A percentile compares a stretch with the other conserved stretches of the same genome.
Evolutionary conservation across 2,113 vertebrate species (phyloP).

Genomic region (Bambusicola thoracicus): DNA sequence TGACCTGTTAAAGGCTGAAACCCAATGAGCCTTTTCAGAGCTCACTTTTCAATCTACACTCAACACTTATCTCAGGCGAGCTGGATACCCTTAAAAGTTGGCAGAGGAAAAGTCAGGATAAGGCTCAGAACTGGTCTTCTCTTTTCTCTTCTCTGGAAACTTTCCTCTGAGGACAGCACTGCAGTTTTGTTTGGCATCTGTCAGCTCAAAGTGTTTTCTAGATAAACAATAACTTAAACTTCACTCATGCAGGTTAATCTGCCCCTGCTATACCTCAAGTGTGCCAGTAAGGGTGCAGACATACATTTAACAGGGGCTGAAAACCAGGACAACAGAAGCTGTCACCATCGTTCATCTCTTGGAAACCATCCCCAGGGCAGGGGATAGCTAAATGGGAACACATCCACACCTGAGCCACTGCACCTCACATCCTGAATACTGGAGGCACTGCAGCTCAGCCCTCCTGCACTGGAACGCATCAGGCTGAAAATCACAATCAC

Average conservation of each 20-base stretch:
- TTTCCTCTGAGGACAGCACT: background rate
- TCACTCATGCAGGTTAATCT: background rate
- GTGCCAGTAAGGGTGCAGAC: background rate
- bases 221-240: conserved; percentile 3
- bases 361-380: background rate
- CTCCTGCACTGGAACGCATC: background rate
- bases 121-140: background rate
- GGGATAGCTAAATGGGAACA: background rate
- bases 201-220: conserved; percentile 1
- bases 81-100: background rate
- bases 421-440: background rate
- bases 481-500: background rate
- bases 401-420: rapidly evolving
- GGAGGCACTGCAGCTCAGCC: background rate
- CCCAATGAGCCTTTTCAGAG: background rate
- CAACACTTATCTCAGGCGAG: background rate
- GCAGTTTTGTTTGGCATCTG: background rate
- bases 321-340: background rate
- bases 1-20: background rate
- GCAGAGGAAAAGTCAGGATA: background rate
- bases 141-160: background rate
- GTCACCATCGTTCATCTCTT: background rate
- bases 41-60: background rate
- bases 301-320: background rate
- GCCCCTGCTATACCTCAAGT: background rate